Evolutionary conservation across 2,797 vertebrate genomes (phyloP), one percentile per base, ranked within the genome.

Genomic region (Tolypeutes matacus): DNA sequence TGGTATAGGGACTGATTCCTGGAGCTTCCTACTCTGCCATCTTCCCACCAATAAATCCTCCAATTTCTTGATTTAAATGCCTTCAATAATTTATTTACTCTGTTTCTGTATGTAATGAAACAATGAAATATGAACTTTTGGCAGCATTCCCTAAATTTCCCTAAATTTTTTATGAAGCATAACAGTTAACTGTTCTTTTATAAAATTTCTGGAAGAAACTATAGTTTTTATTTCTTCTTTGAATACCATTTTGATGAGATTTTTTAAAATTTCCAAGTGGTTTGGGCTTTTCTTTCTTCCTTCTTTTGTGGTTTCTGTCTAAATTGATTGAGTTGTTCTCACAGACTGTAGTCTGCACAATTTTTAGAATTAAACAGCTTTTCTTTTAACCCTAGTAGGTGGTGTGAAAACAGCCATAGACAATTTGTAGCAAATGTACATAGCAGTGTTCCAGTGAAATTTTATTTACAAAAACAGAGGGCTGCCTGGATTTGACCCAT

Each of bases 151-250:
- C 58, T 86, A 36, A 6, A 3, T 93, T 86, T 94, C 39, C 58
- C 58, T 86, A 36, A 6, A 3, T 93, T 87, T 96, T 96, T 93
- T 96, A 81, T 84, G n/a, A 85, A 70, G 39, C 15, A 65, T 64
- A 39, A 21, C 65, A 85, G 49, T 89, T 83, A 80, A 15, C 29
- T 80, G 11, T 56, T 95, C 25, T 92, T 75, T 83, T 87, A 65
- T 80, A 77, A 95, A 95, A 81, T 94, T 69, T 77, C 56, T 94
- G 36, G 36, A 90, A 64, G 17, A 51, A 81, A 76, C 8, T 67
- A 3, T 73, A 17, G 29, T 86, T 95, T 92, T 82, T 6, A 39
- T 14, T 85, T 83, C 91, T 76, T 76, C 27, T 78, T 77, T 36
- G 2, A 88, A 76, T 95, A 39, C 70, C 72, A 60, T 87, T 95